Evolutionary conservation across 2,888 invertebrate genomes (phyloP), one percentile per base, ranked within the genome.

Genomic region (Stenurella melanura): DNA sequence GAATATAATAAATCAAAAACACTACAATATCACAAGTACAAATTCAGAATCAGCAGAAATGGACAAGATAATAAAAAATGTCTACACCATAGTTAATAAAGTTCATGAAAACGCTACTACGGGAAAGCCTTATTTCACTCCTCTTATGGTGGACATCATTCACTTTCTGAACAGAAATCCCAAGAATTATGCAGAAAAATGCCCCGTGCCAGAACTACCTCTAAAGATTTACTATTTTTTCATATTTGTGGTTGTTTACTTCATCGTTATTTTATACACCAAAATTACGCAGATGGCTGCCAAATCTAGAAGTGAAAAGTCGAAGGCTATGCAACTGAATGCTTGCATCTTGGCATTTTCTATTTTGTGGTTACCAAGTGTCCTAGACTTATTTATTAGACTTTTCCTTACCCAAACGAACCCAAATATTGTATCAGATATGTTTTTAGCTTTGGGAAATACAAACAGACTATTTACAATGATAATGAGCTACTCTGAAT

Each of bases 321-420:
- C 64, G n/a, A 75, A 66, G 0, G 76, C 75, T 11, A 82, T 82
- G 71, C 80, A 85, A 54, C 79, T 85, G 50, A 85, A 84, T 26
- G 73, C 83, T 30, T 82, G 81, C 57, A 73, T 86, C 12, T 73
- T 83, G n/a, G 78, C 79, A 21, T 87, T 87, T 73, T 79, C 80
- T n/a, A 63, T 82, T 21, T 76, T 87, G 60, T 89, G 89, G 89
- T 78, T 88, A 76, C 88, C 89, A n/a, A 83, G 83, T 67, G 80
- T 88, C 42, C 64, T 87, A 19, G 88, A 89, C 77, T 73, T 86
- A 73, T 85, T 87, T 80, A 78, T 80, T 26, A 83, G 87, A 76
- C 84, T 82, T n/a, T 88, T 85, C 82, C 79, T 89, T 56, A 78
- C 82, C 10, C 74, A 86, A 56, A 76, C 73, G 34, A 78, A 78